Conservation (phyloP, 2,797 vertebrate species). For the Harpagifer antarcticus region DNA sequence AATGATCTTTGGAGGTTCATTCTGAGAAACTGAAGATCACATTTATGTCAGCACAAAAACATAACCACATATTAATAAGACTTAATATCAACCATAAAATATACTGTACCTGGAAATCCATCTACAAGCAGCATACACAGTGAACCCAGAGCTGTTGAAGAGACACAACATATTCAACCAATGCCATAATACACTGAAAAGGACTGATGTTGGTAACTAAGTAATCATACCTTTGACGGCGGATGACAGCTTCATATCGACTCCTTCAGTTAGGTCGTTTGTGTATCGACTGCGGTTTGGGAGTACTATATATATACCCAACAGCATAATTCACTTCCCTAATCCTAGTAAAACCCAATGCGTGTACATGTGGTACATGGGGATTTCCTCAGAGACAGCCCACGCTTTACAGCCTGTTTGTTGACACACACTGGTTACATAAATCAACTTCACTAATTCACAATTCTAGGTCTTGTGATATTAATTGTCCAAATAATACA, state of each 20-base stretch:
- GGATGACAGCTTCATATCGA: constrained; percentile 59
- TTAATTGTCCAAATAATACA: background rate
- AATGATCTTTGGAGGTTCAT: constrained; percentile 67
- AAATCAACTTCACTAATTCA: constrained; percentile 21
- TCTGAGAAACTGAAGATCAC: constrained; percentile 45
- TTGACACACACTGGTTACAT: constrained; percentile 7
- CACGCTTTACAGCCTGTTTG: background rate
- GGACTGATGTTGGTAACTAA: background rate
- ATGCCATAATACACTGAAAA: background rate
- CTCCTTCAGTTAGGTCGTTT: constrained; percentile 4
- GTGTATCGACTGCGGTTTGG: background rate
- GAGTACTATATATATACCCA: constrained; percentile 39
- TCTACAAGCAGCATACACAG: constrained; percentile 53
- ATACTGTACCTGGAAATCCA: constrained; percentile 68
- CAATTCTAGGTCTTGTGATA: background rate
- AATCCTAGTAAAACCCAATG: constrained; percentile 4
- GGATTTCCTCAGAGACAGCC: constrained; percentile 49
- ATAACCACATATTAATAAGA: background rate
- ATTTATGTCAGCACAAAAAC: constrained; percentile 10
- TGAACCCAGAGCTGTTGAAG: constrained; percentile 56
- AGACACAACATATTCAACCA: constrained; percentile 21
- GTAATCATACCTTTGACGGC: constrained; percentile 64
- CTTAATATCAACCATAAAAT: background rate
- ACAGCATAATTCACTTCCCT: constrained; percentile 52
- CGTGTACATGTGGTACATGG: background rate